Evolutionary conservation across 2,888 invertebrate genomes (phyloP).

Genomic region (Pyrrhosoma nymphula): DNA sequence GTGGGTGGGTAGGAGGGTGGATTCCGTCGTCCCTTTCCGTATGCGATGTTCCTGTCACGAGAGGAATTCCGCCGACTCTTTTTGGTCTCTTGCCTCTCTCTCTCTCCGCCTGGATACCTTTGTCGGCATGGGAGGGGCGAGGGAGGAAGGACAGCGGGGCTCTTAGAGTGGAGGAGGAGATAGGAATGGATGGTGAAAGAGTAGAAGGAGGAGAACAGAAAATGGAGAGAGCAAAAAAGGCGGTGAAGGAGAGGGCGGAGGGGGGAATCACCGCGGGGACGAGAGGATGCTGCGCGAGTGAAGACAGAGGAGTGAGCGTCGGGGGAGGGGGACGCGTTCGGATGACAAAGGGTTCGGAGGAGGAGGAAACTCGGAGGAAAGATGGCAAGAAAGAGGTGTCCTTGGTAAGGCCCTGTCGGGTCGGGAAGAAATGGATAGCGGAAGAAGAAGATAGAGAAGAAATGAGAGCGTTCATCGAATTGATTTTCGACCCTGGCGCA

Average conservation of each 20-base stretch:
- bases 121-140: slow-evolving; percentile 34
- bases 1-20: background rate
- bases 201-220: background rate
- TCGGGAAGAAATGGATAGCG: background rate
- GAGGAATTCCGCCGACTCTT: slow-evolving; percentile 34
- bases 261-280: background rate
- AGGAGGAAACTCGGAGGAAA: background rate
- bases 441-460: background rate
- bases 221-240: background rate
- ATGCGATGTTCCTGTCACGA: slow-evolving; percentile 50
- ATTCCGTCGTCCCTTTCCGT: slow-evolving; percentile 46
- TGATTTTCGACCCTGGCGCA: background rate
- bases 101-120: background rate
- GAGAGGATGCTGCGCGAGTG: background rate
- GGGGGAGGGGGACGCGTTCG: background rate
- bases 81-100: background rate
- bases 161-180: background rate
- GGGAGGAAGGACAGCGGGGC: background rate
- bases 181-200: background rate
- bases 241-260: too few species aligned
- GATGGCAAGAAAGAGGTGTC: background rate
- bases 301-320: background rate
- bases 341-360: background rate
- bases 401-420: background rate
- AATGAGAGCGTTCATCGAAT: too few species aligned